Conservation (phyloP, 2,888 invertebrate species). For the Ramazzottius varieornatus region DNA sequence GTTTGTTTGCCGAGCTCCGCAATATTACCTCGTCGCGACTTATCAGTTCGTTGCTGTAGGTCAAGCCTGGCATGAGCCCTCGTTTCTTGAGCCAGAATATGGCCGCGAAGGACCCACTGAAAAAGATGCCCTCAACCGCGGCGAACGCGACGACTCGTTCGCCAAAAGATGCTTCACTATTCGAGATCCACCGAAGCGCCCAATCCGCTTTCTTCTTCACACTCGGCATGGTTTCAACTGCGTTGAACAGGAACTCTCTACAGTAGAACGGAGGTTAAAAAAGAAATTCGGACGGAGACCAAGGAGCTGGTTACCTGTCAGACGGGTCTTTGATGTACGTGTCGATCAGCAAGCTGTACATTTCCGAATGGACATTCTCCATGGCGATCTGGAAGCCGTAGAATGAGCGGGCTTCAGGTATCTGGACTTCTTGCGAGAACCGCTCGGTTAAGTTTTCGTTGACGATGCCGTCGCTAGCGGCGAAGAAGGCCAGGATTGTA, state of each 20-base stretch:
- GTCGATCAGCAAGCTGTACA: constrained; percentile 31
- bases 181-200: constrained; percentile 9
- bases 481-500: constrained; percentile 30
- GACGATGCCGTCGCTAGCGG: constrained; percentile 32
- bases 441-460: constrained; percentile 31
- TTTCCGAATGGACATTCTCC: constrained; percentile 32
- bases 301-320: constrained; percentile 15
- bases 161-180: constrained; percentile 5
- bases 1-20: too few species aligned
- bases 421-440: constrained; percentile 28
- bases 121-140: constrained; percentile 11
- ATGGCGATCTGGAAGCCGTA: constrained; percentile 31
- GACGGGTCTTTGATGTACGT: constrained; percentile 27
- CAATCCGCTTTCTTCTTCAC: constrained; percentile 10
- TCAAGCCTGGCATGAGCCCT: constrained; percentile 10
- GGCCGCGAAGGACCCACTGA: constrained; percentile 9
- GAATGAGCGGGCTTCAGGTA: constrained; percentile 29
- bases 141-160: constrained; percentile 10
- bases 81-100: constrained; percentile 10
- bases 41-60: constrained; percentile 10
- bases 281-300: background rate
- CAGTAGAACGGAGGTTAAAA: background rate
- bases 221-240: constrained; percentile 7
- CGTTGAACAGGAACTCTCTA: constrained; percentile 8
- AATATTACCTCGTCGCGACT: constrained; percentile 11